Evolutionary conservation across 2,797 vertebrate genomes (phyloP), one percentile per base, ranked within the genome.

Genomic region (Pseudochirops cupreus): DNA sequence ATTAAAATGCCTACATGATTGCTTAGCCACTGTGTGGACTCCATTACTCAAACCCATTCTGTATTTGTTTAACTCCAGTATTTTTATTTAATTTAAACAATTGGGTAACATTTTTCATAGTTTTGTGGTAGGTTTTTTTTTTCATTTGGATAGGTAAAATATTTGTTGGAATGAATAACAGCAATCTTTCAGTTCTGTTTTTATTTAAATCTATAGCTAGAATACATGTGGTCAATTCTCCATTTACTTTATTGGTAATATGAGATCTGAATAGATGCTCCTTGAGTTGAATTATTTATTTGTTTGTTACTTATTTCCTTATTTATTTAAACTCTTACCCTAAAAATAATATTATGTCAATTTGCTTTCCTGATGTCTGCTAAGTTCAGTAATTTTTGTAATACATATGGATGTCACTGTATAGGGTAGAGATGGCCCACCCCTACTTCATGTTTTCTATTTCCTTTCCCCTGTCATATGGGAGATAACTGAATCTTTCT

Each of bases 81-180:
- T 55, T 29, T 52, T 57, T 92, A 16, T 89, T 94, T 93, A 93
- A 16, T 91, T 93, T 93, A 93, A 91, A 92, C 96, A 90, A 5
- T 67, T 93, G 87, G 93, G 21, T 92, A 56, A 58, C 52, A 31
- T 93, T 97, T 94, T 91, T 82, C 62, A 95, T 14, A 94, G 91
- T 46, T 56, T 93, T 57, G 33, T 95, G 53, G 29, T 12, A 54
- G 53, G 52, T 6, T 52, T 90, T 26, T 50, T 12, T 91, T 95
- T 96, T 95, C 95, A 92, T 94, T 95, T 52, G 31, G 90, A 26
- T 24, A 92, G 24, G 93, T 59, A 95, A 95, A 92, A 95, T 96
- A 95, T 94, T 82, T 95, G 82, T 90, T 95, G 1, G 7, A 89
- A 31, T 58, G 74, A 93, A 56, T 92, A 95, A 94, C 14, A 95